Evolutionary conservation across 2,113 vertebrate genomes (phyloP), one percentile per base, ranked within the genome.

Genomic region (Perccottus glenii): DNA sequence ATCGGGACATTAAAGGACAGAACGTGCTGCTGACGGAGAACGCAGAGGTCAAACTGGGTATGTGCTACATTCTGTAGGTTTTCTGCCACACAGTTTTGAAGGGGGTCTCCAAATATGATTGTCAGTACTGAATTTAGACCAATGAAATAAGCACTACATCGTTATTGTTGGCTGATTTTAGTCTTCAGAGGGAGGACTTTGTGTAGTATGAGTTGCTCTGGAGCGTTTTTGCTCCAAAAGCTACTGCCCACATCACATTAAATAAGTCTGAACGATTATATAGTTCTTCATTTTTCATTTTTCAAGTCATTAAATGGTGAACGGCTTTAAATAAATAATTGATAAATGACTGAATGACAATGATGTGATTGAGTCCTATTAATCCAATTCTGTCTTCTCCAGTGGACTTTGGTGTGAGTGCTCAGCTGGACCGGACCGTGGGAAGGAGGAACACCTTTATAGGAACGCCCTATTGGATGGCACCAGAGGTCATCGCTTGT

Each of bases 391-490:
- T 1, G n/a, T 3, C 14, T 67, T 58, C 32, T 32, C 0, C 88
- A 99, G 98, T 99, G 75, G 98, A 99, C 90, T 99, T 99, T 0
- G 98, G 98, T 47, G 97, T 99, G 69, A 99, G 98, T 0, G 98
- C 98, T 78, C 98, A 99, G 91, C 91, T 99, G 83, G 98, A 99
- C 87, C 93, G 98, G 57, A 99, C 98, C 0, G 97, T 99, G 2
- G 98, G 98, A 14, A 92, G 98, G 45, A 96, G 98, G 80, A 99
- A 99, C 81, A 99, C 98, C 1, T 99, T 98, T 83, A 99, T 98
- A 60, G 98, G 98, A 66, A 99, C 97, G 2, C 97, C 96, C 0
- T 99, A 99, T 70, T 99, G 97, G 97, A 99, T 99, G 97, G 97
- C 97, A 40, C 97, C 97, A 0, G 97, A 99, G 88, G 98, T 99